Evolutionary conservation across 2,888 invertebrate species (phyloP).

Genomic region (Incurvaria masculella): DNA sequence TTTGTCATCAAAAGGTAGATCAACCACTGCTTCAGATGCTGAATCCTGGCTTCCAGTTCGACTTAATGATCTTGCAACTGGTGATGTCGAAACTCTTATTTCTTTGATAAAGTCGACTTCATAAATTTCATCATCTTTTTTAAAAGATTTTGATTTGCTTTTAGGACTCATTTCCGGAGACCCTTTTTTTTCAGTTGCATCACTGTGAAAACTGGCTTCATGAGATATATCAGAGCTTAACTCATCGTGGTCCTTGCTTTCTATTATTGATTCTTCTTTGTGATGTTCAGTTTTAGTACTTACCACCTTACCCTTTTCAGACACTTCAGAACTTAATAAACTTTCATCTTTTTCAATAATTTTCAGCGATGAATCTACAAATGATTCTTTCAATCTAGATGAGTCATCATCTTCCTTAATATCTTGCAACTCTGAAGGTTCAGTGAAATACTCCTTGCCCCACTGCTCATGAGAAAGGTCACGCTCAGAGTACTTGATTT

Average conservation of each 20-base stretch:
- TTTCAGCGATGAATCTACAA: conserved; percentile 42
- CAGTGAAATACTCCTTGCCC: conserved; percentile 54
- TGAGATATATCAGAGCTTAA: conserved; percentile 49
- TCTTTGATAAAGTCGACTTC: conserved; percentile 53
- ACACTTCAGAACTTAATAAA: conserved; percentile 40
- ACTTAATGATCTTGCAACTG: conserved; percentile 48
- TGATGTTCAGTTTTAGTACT: conserved; percentile 46
- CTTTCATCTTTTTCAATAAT: conserved; percentile 47
- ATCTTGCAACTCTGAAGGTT: conserved; percentile 45
- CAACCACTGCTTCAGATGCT: conserved; percentile 52
- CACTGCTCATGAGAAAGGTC: conserved; percentile 52
- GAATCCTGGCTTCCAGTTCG: conserved; percentile 55
- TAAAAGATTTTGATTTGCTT: conserved; percentile 48
- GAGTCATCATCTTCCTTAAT: conserved; percentile 42
- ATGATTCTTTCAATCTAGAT: conserved; percentile 35
- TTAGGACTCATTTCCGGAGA: conserved; percentile 45
- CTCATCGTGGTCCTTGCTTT: conserved; percentile 50
- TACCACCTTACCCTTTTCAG: conserved; percentile 46
- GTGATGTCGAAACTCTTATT: conserved; percentile 52
- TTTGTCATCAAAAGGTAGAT: conserved; percentile 45
- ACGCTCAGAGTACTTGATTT: conserved; percentile 51
- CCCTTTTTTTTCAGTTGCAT: conserved; percentile 36
- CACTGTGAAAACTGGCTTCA: conserved; percentile 44
- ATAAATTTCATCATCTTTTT: conserved; percentile 47
- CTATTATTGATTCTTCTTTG: conserved; percentile 46